phyloP scores from a whole-genome alignment of 2,113 vertebrate species.

The Pollachius pollachius region DNA sequence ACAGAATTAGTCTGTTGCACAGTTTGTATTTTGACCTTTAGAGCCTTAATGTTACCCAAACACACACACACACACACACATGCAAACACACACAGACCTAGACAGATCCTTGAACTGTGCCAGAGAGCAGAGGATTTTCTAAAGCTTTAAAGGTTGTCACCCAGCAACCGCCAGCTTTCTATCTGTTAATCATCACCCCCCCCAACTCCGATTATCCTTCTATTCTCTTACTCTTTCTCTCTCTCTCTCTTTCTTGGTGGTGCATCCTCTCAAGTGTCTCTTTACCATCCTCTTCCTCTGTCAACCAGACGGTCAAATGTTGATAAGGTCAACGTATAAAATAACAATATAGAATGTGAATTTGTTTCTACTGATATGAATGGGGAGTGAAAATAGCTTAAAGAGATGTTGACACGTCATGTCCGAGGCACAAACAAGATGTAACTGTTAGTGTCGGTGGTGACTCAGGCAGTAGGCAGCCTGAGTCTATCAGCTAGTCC shows the following conservation, averaged over 20 bases:
- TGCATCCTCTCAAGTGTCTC: no score
- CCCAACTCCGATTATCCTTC: neutral
- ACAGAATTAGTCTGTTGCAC: neutral
- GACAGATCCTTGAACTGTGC: conserved; percentile 7
- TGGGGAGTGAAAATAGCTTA: no score
- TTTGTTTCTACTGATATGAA: no score
- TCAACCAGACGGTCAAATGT: no score
- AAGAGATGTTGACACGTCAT: no score
- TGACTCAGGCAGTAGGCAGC: no score
- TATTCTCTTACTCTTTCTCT: neutral
- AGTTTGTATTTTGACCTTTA: conserved; percentile 11
- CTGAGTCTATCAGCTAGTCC: no score
- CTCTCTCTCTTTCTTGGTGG: neutral
- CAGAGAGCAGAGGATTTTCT: conserved; percentile 33
- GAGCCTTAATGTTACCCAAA: neutral
- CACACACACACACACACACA: neutral
- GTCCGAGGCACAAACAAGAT: no score
- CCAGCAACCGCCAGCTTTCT: conserved; percentile 35
- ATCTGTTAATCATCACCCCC: conserved; percentile 26
- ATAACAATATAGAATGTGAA: no score
- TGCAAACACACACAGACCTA: neutral
- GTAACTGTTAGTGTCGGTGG: no score
- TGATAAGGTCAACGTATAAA: no score
- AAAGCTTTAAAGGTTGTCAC: conserved; percentile 45
- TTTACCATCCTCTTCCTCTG: no score